Conservation (phyloP, 2,113 vertebrate species). For the Telmatochromis brachygnathus region DNA sequence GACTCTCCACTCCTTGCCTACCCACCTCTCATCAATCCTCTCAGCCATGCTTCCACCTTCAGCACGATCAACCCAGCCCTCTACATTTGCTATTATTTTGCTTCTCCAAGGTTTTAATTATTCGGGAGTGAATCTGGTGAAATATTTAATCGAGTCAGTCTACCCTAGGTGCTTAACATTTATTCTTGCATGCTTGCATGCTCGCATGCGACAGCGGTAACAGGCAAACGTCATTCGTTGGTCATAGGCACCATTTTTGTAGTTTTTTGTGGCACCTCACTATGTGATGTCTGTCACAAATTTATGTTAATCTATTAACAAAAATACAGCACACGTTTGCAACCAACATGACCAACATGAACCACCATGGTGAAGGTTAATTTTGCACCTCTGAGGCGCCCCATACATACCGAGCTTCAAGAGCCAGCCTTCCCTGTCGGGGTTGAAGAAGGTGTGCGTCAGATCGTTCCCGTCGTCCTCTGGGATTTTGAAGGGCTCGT, state of each 20-base stretch:
- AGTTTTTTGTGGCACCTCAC: background rate
- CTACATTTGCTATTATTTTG: background rate
- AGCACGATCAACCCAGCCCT: background rate
- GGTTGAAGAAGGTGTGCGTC: slow-evolving; percentile 98
- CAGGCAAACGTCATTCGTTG: background rate
- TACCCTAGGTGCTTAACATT: background rate
- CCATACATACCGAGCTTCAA: slow-evolving; percentile 87
- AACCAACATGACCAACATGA: background rate
- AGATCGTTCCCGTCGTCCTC: slow-evolving; percentile 98
- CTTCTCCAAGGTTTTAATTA: background rate
- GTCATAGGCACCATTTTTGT: background rate
- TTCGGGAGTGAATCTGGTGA: background rate
- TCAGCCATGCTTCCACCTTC: background rate
- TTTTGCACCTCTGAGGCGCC: background rate
- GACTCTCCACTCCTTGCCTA: too few relatives aligned
- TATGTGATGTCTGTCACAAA: background rate
- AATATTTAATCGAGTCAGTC: background rate
- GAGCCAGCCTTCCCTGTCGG: slow-evolving; percentile 97
- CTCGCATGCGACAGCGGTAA: background rate
- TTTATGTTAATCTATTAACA: background rate
- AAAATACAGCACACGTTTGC: background rate
- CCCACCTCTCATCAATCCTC: background rate
- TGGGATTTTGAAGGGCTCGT: slow-evolving; percentile 98
- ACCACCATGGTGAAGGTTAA: background rate
- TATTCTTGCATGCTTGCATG: background rate